Evolutionary conservation across 1,140 invertebrate genomes (phyloP), one percentile per base, ranked within the genome.

Genomic region (Panulirus ornatus): DNA sequence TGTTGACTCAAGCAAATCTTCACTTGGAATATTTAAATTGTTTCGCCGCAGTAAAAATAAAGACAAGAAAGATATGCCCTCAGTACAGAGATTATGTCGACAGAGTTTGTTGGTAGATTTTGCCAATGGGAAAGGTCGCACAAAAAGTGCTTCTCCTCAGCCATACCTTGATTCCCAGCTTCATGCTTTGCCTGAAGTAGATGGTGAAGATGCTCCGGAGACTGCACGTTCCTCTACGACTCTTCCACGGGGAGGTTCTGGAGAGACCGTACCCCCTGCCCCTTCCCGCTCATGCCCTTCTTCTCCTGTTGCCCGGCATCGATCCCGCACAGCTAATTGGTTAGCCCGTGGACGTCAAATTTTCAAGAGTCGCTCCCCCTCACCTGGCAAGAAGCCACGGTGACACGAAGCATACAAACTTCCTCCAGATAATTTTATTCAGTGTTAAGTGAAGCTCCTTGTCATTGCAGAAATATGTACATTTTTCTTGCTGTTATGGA

Each of bases 91-190:
- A 22, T 30, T 89, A 42, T 89, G 88, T 34, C 88, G 88, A 14
- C 88, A 89, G 47, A 89, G 88, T 82, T 51, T 89, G 16, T 36
- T 89, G 27, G 88, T 89, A n/a, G 88, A 89, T n/a, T 89, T 89
- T 42, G 79, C 88, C 19, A 83, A 75, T 54, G 88, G 88, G 8
- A 89, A 70, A 82, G 66, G 47, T n/a, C 88, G 88, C n/a, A 89
- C 79, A 30, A 66, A 89, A 44, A 89, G 88, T 71, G 88, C 88
- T 38, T 89, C 88, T 54, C 88, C 88, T n/a, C 88, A 89, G 30
- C 88, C 88, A 0, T 14, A 9, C 16, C 27, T 30, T 19, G 87
- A 88, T 5, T 66, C 58, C 34, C 76, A 63, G 8, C 88, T 89
- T 42, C 34, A 34, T 27, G 79, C 70, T 11, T 71, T 89, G 2